A percentile compares a stretch with the other conserved stretches of the same genome.
Conservation (phyloP, 35 echinoderm and acorn worm species). For the Chiridota heheva region DNA sequence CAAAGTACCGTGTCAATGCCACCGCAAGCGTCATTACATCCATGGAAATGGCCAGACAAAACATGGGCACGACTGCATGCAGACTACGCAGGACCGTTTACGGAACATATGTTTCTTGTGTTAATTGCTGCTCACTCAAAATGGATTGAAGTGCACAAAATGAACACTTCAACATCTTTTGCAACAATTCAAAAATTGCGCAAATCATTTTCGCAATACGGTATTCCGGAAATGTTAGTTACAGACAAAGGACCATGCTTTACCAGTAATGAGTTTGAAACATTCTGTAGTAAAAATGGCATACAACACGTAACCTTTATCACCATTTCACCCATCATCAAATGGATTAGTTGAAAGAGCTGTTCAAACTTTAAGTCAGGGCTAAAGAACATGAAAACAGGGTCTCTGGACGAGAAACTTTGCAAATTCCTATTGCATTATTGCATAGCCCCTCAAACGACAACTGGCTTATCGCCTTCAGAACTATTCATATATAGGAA, state of each 20-base stretch:
- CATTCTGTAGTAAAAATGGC: conserved; percentile 44
- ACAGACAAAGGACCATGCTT: conserved; percentile 58
- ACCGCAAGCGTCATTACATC: conserved; percentile 40
- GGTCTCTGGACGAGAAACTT: neutral
- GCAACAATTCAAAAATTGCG: conserved; percentile 36
- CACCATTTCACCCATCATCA: conserved; percentile 56
- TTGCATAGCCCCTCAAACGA: conserved; percentile 8
- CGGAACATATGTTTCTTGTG: conserved; percentile 61
- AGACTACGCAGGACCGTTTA: conserved; percentile 63
- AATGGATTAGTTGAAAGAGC: conserved; percentile 40
- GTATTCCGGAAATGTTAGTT: conserved; percentile 44
- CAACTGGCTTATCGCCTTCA: conserved; percentile 1
- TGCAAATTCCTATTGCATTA: conserved; percentile 6
- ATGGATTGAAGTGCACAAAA: conserved; percentile 69
- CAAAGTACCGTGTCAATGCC: conserved; percentile 18
- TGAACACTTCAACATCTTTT: conserved; percentile 26
- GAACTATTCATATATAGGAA: conserved; percentile 5
- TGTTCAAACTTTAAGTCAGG: neutral
- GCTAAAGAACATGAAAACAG: conserved; percentile 19
- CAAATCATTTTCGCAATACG: conserved; percentile 53
- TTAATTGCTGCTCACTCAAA: conserved; percentile 75
- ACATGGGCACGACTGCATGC: conserved; percentile 62
- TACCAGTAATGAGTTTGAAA: conserved; percentile 57
- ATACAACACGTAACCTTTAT: conserved; percentile 41
- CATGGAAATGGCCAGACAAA: conserved; percentile 50